Conservation (phyloP, 2,113 vertebrate genomes). For the Caloenas nicobarica region DNA sequence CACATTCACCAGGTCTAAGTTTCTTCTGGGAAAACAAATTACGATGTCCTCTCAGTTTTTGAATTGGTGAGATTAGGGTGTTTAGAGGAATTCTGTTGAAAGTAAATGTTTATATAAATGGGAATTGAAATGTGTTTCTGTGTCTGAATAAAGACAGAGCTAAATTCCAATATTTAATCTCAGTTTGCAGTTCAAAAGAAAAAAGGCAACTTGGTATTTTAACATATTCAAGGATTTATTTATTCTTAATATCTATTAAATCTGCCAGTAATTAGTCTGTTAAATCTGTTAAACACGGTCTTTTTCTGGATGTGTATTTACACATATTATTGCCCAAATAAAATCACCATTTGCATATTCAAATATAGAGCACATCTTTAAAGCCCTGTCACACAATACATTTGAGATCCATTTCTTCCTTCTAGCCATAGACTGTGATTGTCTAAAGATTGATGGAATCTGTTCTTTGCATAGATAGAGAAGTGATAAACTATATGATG, state of each 20-base stretch:
- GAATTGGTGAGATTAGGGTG: background rate
- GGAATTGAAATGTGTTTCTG: background rate
- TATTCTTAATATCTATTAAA: background rate
- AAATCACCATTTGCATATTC: background rate
- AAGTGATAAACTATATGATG: background rate
- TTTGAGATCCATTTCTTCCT: background rate
- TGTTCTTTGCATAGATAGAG: background rate
- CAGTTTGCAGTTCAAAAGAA: background rate
- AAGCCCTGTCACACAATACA: background rate
- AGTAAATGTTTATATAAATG: background rate
- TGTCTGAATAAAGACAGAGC: background rate
- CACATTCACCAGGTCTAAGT: background rate
- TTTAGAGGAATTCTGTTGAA: background rate
- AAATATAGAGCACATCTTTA: background rate
- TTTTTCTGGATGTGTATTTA: background rate
- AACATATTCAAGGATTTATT: background rate
- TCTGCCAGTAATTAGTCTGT: background rate
- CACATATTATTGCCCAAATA: background rate
- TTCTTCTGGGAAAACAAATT: background rate
- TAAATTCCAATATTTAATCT: background rate
- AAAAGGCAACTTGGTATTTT: background rate
- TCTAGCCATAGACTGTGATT: background rate
- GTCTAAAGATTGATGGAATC: background rate
- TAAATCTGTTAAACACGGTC: background rate
- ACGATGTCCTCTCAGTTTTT: background rate